Conservation (phyloP, 2,888 invertebrate genomes). For the Epirrita christyi region DNA sequence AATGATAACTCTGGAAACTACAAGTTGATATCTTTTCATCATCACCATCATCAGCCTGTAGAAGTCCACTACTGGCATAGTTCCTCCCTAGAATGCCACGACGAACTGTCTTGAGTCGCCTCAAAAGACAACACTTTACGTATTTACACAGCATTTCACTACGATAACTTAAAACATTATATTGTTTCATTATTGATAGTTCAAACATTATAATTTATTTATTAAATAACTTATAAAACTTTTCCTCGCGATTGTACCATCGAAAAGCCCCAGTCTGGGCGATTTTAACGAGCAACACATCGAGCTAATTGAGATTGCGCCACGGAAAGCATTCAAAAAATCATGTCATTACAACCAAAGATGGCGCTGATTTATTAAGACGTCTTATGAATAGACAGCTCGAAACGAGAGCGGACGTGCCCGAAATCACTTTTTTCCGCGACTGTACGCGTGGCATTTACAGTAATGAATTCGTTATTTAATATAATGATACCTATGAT, state of each 20-base stretch:
- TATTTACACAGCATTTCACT: too few relatives aligned
- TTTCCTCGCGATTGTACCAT: slow-evolving; percentile 54
- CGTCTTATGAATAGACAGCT: slow-evolving; percentile 71
- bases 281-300: slow-evolving; percentile 82
- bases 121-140: too few relatives aligned
- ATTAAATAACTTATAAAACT: slow-evolving; percentile 12
- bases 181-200: too few relatives aligned
- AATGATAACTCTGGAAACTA: too few relatives aligned
- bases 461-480: slow-evolving; percentile 27
- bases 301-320: slow-evolving; percentile 83
- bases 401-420: slow-evolving; percentile 61
- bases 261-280: slow-evolving; percentile 64
- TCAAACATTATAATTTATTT: neutral
- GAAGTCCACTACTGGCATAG: too few relatives aligned
- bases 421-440: slow-evolving; percentile 50
- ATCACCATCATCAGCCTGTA: too few relatives aligned
- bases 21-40: too few relatives aligned
- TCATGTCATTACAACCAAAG: slow-evolving; percentile 77
- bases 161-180: too few relatives aligned
- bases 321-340: slow-evolving; percentile 70
- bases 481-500: slow-evolving; percentile 29
- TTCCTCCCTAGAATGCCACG: too few relatives aligned
- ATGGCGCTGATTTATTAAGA: slow-evolving; percentile 79
- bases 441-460: slow-evolving; percentile 47
- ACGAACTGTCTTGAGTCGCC: too few relatives aligned